These are phyloP conservation scores for Sitta carolinensis DNA, from an alignment of 2,797 vertebrate genomes.

Conservation along the genomic window DNA sequence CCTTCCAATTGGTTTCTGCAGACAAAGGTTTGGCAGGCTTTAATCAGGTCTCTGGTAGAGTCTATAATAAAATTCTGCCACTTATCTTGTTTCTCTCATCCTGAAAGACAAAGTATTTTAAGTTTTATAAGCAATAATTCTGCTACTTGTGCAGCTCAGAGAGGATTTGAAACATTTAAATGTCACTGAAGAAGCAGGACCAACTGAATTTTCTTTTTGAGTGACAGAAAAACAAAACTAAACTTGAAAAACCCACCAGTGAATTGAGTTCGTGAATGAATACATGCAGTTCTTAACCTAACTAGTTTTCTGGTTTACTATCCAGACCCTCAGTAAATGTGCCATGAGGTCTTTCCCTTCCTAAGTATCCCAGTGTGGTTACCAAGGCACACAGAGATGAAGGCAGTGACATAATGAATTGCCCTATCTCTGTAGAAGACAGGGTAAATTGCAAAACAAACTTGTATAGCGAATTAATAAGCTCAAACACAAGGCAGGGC, in stretches of 20 bases:
- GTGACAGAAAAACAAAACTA: background rate
- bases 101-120: background rate
- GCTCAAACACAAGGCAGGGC: constrained; percentile 4
- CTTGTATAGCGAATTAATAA: constrained; percentile 6
- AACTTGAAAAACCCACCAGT: background rate
- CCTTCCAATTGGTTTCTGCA: constrained; percentile 30
- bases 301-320: background rate
- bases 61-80: background rate
- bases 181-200: background rate
- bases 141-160: background rate
- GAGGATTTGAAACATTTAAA: background rate
- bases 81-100: background rate
- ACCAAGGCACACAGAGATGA: background rate
- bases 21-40: constrained; percentile 45
- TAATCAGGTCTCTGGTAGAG: constrained; percentile 50
- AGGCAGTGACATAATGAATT: background rate
- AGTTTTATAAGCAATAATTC: background rate
- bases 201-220: background rate
- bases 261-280: background rate
- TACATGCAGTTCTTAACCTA: background rate
- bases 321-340: background rate
- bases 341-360: background rate
- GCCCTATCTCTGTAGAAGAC: background rate
- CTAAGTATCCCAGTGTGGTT: background rate
- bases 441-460: background rate